phyloP scores from a whole-genome alignment of 2,888 invertebrate species.

The Leptopilina drosophilae region DNA sequence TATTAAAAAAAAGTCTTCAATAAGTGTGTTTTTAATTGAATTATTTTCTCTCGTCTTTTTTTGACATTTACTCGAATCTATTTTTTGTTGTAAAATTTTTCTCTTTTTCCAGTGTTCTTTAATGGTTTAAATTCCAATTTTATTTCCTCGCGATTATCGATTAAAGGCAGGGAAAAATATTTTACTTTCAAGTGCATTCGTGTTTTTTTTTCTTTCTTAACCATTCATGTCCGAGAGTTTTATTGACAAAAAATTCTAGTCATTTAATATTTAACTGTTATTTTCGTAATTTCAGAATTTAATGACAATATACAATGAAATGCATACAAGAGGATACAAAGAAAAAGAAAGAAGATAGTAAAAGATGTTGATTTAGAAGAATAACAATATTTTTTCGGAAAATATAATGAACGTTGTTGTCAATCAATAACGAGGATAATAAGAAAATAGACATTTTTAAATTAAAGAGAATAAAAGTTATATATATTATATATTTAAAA shows the following conservation, averaged over 20 bases:
- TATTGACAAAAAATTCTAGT: background rate
- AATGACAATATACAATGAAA: conserved; percentile 18
- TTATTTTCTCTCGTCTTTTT: too few species aligned
- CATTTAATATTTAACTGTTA: background rate
- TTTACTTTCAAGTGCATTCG: too few species aligned
- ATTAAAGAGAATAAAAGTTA: background rate
- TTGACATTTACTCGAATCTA: too few species aligned
- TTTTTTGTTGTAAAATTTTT: too few species aligned
- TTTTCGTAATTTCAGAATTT: conserved; percentile 10
- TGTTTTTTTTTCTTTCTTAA: conserved; percentile 2
- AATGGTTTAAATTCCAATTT: too few species aligned
- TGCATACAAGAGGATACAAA: conserved; percentile 32
- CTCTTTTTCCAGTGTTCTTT: too few species aligned
- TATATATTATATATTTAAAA: background rate
- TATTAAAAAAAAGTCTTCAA: background rate
- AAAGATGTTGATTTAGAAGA: conserved; percentile 27
- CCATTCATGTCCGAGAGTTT: background rate
- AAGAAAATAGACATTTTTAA: background rate
- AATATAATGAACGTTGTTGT: background rate
- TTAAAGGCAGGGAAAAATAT: too few species aligned
- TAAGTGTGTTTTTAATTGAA: too few species aligned
- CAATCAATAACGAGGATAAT: background rate
- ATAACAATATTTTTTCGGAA: background rate
- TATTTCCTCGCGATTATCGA: too few species aligned
- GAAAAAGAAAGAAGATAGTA: conserved; percentile 28